phyloP scores from a whole-genome alignment of 1,140 invertebrate genomes.

The Ditylenchus dipsaci region DNA sequence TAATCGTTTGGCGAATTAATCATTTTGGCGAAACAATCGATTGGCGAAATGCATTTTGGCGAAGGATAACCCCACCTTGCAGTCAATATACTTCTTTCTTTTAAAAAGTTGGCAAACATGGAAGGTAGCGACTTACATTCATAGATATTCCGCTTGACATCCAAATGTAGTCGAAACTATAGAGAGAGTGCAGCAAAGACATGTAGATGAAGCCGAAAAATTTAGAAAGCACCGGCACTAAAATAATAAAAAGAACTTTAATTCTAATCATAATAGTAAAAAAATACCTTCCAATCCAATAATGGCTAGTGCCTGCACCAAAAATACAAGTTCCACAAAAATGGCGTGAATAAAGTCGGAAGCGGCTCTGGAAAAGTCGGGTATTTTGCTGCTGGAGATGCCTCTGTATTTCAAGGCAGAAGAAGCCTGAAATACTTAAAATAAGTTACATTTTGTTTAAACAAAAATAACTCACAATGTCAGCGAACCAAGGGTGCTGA shows the following conservation, averaged over 20 bases:
- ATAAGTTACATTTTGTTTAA: too few relatives aligned
- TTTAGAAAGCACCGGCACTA: conserved; percentile 27
- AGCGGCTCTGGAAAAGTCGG: conserved; percentile 36
- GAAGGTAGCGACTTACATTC: background rate
- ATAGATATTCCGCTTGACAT: conserved; percentile 38
- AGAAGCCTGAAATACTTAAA: conserved; percentile 6
- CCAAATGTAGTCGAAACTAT: conserved; percentile 54
- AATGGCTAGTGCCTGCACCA: conserved; percentile 40
- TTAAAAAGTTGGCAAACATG: background rate
- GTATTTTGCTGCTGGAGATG: conserved; percentile 6
- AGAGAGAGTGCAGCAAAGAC: conserved; percentile 49
- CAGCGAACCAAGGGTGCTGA: conserved; percentile 50
- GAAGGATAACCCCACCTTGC: too few relatives aligned
- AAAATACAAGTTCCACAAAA: conserved; percentile 47
- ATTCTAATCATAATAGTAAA: conserved; percentile 1
- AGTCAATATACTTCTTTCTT: too few relatives aligned
- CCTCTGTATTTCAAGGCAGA: conserved; percentile 37
- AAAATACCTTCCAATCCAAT: conserved; percentile 34
- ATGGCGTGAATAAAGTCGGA: conserved; percentile 48
- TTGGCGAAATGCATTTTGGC: too few relatives aligned
- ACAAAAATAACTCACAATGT: conserved; percentile 31
- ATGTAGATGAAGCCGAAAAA: conserved; percentile 43
- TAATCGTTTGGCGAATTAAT: too few relatives aligned
- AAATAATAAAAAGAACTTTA: conserved; percentile 11
- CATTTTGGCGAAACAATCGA: too few relatives aligned